phyloP scores from a whole-genome alignment of 2,113 vertebrate species.

The Nycticorax nycticorax region DNA sequence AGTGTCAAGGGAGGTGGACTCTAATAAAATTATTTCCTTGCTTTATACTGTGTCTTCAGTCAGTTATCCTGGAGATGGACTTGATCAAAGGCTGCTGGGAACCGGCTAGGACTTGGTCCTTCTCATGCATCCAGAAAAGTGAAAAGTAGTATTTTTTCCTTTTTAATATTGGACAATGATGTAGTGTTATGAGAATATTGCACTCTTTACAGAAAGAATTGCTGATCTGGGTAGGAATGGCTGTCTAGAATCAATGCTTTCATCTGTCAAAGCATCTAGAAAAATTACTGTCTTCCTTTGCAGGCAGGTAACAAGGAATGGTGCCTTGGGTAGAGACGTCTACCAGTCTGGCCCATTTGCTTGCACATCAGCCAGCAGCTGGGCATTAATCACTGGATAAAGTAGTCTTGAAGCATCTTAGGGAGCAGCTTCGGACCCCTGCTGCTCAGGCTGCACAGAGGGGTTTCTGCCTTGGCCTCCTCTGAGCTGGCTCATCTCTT shows the following conservation, averaged over 20 bases:
- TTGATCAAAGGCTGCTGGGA: background rate
- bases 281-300: background rate
- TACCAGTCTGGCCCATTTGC: background rate
- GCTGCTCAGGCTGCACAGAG: background rate
- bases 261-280: background rate
- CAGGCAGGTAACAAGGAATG: background rate
- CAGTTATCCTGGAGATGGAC: background rate
- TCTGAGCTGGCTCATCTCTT: background rate
- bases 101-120: background rate
- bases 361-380: background rate
- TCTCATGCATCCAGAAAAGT: background rate
- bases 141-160: background rate
- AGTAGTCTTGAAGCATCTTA: background rate
- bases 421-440: background rate
- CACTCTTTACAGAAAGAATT: background rate
- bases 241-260: background rate
- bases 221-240: background rate
- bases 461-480: background rate
- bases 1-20: background rate
- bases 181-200: background rate
- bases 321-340: background rate
- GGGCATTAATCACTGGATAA: background rate
- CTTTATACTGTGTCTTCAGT: background rate
- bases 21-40: background rate
- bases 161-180: background rate